Evolutionary conservation across 2,888 invertebrate species (phyloP), one percentile per base, ranked within the genome.

Genomic region (Oscheius sp.): DNA sequence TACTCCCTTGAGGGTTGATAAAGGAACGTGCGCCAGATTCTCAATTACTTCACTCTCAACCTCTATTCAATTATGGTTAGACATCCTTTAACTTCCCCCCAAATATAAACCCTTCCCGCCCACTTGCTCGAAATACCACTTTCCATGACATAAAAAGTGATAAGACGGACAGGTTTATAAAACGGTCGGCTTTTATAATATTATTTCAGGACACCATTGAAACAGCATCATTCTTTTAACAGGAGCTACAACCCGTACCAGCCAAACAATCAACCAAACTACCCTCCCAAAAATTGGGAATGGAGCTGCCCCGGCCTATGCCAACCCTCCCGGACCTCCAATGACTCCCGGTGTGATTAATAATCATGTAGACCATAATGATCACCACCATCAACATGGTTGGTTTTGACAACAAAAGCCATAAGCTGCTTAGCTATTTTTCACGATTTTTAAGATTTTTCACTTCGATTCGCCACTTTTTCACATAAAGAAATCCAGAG

Each of bases 41-140:
- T 66, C 66, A 66, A 66, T 68, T 68, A 68, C 55, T 53, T 68
- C 68, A 53, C 68, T 55, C 66, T 66, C 66, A 53, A 50, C 42
- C 42, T 42, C 68, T 53, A 68, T 68, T 33, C 68, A 55, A 68
- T 68, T 68, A 68, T 68, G 68, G 68, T 53, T 42, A 42, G 42
- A 42, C 42, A 42, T 42, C 42, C 47, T 7, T 47, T 21, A 47
- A 63, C 47, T 48, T 48, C 4, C n/a, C 10, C 48, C 48, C 48
- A 21, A 9, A 47, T 48, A 21, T 63, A 21, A 21, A 48, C n/a
- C 21, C 21, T 50, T 48, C 63, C n/a, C 13, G 53, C n/a, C 42
- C 42, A 42, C 42, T 7, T 3, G 42, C 42, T 32, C 5, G 3
- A 58, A 11, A 58, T 7, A 58, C 58, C 32, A 7, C 29, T 33